Conservation (phyloP, 2,888 invertebrate genomes). For the Epinotia ramella region DNA sequence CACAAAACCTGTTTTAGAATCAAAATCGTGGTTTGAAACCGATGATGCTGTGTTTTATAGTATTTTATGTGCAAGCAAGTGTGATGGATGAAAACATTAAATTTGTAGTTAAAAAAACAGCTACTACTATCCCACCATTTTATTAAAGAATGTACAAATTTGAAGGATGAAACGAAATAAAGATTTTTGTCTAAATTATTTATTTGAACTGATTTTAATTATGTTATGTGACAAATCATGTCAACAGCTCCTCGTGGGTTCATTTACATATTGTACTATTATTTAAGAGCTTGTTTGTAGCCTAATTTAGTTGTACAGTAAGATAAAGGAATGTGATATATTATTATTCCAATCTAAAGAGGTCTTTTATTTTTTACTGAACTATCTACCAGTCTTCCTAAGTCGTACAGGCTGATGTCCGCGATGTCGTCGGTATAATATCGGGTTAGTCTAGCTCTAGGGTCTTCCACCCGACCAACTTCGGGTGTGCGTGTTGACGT, state of each 20-base stretch:
- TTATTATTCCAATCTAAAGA: slow-evolving; percentile 79
- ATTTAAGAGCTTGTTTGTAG: slow-evolving; percentile 81
- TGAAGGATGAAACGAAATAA: too few species aligned
- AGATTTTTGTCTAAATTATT: slow-evolving; percentile 21
- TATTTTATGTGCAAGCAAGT: neutral
- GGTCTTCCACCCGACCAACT: too few species aligned
- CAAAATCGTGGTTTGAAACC: too few species aligned
- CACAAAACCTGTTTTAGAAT: too few species aligned
- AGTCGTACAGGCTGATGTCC: too few species aligned
- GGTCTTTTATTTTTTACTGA: slow-evolving; percentile 62
- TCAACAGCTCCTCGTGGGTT: slow-evolving; percentile 37
- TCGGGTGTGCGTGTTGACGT: too few species aligned
- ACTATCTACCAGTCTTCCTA: neutral
- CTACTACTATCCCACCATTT: too few species aligned
- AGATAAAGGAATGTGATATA: slow-evolving; percentile 84
- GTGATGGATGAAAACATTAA: neutral
- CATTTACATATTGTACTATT: slow-evolving; percentile 57
- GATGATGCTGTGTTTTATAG: too few species aligned
- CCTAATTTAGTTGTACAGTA: slow-evolving; percentile 79
- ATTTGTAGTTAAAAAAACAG: too few species aligned
- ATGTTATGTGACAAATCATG: slow-evolving; percentile 54
- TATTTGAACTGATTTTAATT: slow-evolving; percentile 47
- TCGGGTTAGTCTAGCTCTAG: too few species aligned
- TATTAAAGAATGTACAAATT: neutral
- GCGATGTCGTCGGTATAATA: too few species aligned